Evolutionary conservation across 1,140 invertebrate genomes (phyloP), one percentile per base, ranked within the genome.

Genomic region (Propsilocerus akamusi): DNA sequence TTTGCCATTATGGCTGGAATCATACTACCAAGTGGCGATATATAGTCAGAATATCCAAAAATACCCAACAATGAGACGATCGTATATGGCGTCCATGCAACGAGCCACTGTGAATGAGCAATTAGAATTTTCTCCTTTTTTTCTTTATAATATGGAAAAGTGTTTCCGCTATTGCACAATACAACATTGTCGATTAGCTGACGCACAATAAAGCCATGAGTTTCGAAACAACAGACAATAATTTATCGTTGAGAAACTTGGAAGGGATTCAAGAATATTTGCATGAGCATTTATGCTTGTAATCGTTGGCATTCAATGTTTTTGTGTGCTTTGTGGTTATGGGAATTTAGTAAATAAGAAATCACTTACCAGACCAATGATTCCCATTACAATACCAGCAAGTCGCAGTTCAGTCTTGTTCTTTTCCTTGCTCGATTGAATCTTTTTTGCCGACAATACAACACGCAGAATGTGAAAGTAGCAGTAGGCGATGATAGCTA

Each of bases 31-130:
- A 77, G 53, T 0, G 83, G 82, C 0, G 78, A 76, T 11, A 86
- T 71, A 5, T 74, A 57, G 24, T 77, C 57, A 52, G 73, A 71
- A 48, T 66, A 60, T 7, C 79, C 80, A 51, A 75, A 76, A 50
- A 83, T 76, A 0, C 81, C 83, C 7, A 86, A 64, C 11, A 86
- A 69, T 10, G 83, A 72, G 2, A 86, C 76, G 5, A 78, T 61
- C 1, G 83, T 76, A 57, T 85, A 85, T 0, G 81, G 82, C 0
- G 81, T 81, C 83, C 83, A 86, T 4, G 82, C 78, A 6, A 80
- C 54, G 55, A 85, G 77, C 73, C 83, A 86, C 48, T 41, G 34
- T 41, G 70, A 23, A 66, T 62, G 2, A 68, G 59, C 26, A 63
- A 56, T 5, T 63, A 61, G 5, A 69, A 60, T n/a, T 59, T 55